Conservation (phyloP, 2,888 invertebrate species). For the Plebejus argus region DNA sequence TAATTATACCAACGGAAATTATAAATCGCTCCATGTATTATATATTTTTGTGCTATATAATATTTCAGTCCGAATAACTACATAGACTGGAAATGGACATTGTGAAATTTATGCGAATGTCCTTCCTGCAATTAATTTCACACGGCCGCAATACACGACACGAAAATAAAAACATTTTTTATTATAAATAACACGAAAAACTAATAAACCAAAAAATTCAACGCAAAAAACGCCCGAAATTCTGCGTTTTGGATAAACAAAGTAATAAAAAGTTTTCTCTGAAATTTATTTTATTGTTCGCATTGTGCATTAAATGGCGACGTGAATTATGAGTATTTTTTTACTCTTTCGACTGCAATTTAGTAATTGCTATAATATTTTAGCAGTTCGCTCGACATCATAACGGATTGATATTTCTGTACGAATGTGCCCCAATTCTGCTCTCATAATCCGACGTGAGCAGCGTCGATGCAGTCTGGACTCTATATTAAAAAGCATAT, state of each 20-base stretch:
- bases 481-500: no score
- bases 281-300: conserved; percentile 16
- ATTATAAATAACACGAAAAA: conserved; percentile 3
- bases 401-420: neutral
- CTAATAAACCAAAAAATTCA: conserved; percentile 1
- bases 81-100: neutral
- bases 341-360: neutral
- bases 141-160: neutral
- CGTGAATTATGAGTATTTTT: conserved; percentile 3
- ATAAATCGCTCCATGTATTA: neutral
- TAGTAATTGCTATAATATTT: conserved; percentile 19
- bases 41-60: neutral
- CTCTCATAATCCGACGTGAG: neutral
- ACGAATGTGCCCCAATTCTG: neutral
- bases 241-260: conserved; percentile 6
- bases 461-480: no score
- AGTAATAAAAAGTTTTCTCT: conserved; percentile 10
- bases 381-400: neutral
- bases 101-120: conserved; percentile 2
- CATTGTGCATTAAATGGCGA: conserved; percentile 15
- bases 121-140: conserved; percentile 15
- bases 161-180: conserved; percentile 10
- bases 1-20: neutral
- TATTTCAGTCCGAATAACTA: neutral
- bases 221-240: neutral